A percentile compares a stretch with the other conserved stretches of the same genome.
phyloP scores from a whole-genome alignment of 2,113 vertebrate genomes.

The Tinamus guttatus region DNA sequence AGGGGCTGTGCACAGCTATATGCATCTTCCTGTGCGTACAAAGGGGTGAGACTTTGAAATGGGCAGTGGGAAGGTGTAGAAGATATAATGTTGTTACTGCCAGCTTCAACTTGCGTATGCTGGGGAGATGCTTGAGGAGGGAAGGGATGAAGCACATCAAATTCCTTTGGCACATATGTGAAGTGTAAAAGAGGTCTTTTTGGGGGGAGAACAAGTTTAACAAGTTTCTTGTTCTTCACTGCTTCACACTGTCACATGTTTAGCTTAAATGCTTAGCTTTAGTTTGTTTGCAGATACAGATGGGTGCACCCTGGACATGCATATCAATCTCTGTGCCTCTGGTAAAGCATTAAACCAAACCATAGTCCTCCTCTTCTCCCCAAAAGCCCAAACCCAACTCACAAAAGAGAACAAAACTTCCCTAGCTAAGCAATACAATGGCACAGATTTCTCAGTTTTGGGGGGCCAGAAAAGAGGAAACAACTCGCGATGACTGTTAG shows the following conservation, averaged over 20 bases:
- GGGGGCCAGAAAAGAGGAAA: neutral
- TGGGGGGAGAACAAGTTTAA: neutral
- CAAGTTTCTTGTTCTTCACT: neutral
- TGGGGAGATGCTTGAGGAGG: neutral
- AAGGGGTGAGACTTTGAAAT: neutral
- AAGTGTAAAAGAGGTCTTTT: neutral
- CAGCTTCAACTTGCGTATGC: neutral
- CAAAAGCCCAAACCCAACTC: neutral
- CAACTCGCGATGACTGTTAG: neutral
- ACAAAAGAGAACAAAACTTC: neutral
- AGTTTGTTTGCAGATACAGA: neutral
- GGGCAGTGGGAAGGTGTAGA: neutral
- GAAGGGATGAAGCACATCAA: neutral
- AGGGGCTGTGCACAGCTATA: neutral
- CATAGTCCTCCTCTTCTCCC: neutral
- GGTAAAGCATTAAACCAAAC: neutral
- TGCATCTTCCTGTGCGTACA: neutral
- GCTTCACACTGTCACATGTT: rapidly evolving
- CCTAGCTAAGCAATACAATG: neutral
- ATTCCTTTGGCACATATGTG: neutral
- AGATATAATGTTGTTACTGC: neutral
- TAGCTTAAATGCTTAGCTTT: neutral
- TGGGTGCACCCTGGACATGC: neutral
- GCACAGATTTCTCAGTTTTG: neutral
- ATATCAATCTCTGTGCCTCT: neutral